Evolutionary conservation across 2,113 vertebrate species (phyloP).

Genomic region (Neodontobutis hainanensis): DNA sequence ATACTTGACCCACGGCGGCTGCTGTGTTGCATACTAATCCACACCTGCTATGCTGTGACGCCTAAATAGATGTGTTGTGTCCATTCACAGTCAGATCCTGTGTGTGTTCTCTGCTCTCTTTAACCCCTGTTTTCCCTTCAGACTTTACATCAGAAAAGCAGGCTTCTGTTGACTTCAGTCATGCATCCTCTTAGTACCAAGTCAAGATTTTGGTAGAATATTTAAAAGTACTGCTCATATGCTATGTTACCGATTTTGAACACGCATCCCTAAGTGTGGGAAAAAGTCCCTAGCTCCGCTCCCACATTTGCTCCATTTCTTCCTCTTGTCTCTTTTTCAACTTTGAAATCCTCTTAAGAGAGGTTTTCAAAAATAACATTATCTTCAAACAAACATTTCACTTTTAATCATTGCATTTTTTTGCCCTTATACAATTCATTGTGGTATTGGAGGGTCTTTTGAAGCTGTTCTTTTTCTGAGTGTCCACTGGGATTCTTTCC

Average conservation of each 20-base stretch:
- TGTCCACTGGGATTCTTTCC: slow-evolving; percentile 76
- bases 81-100: slow-evolving; percentile 60
- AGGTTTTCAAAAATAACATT: slow-evolving; percentile 81
- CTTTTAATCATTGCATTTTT: slow-evolving; percentile 83
- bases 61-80: slow-evolving; percentile 70
- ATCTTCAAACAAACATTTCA: slow-evolving; percentile 85
- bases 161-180: slow-evolving; percentile 24
- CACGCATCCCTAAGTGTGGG: slow-evolving; percentile 71
- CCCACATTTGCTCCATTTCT: slow-evolving; percentile 66
- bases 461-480: slow-evolving; percentile 78
- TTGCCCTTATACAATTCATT: slow-evolving; percentile 71
- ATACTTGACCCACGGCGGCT: slow-evolving; percentile 54
- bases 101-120: slow-evolving; percentile 39
- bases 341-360: slow-evolving; percentile 78
- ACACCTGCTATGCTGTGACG: slow-evolving; percentile 66
- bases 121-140: slow-evolving; percentile 39
- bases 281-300: slow-evolving; percentile 68
- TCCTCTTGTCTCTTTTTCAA: slow-evolving; percentile 64
- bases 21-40: slow-evolving; percentile 74
- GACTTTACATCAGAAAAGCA: slow-evolving; percentile 21
- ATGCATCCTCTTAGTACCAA: slow-evolving; percentile 26
- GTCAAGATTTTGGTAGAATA: slow-evolving; percentile 21
- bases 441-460: slow-evolving; percentile 74
- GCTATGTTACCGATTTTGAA: slow-evolving; percentile 53
- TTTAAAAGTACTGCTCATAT: slow-evolving; percentile 26